These are phyloP conservation scores for Drosophila nigricruria DNA, from an alignment of 2,888 invertebrate species.

Conservation along the genomic window DNA sequence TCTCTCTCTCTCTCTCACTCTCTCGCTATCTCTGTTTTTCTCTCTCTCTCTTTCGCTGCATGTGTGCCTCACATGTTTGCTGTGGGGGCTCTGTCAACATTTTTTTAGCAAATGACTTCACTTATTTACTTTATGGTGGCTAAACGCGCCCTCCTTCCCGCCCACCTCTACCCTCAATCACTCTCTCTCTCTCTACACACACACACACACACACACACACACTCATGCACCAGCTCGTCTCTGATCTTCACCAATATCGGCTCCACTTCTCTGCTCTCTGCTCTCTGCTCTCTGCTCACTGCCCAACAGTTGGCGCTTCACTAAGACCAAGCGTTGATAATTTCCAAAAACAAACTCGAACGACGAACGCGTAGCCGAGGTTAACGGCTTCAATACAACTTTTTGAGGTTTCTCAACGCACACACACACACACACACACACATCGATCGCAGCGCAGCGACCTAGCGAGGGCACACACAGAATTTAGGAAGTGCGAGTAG, in stretches of 20 bases:
- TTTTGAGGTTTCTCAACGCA: conserved; percentile 75
- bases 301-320: conserved; percentile 24
- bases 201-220: neutral
- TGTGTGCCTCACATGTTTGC: conserved; percentile 64
- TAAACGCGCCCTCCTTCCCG: conserved; percentile 27
- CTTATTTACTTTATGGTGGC: conserved; percentile 60
- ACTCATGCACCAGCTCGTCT: too few relatives aligned
- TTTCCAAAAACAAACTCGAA: conserved; percentile 74
- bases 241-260: conserved; percentile 35
- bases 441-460: conserved; percentile 59
- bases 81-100: conserved; percentile 58
- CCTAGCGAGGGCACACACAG: conserved; percentile 64
- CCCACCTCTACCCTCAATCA: neutral
- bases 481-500: conserved; percentile 70
- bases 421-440: conserved; percentile 32
- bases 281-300: neutral
- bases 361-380: conserved; percentile 82
- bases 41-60: neutral
- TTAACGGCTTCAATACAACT: conserved; percentile 85
- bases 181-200: neutral
- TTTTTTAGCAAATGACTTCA: conserved; percentile 82
- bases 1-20: neutral
- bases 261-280: neutral
- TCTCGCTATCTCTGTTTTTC: neutral
- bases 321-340: conserved; percentile 63